phyloP scores from a whole-genome alignment of 2,113 vertebrate species.

The Zosterops hypoxanthus region DNA sequence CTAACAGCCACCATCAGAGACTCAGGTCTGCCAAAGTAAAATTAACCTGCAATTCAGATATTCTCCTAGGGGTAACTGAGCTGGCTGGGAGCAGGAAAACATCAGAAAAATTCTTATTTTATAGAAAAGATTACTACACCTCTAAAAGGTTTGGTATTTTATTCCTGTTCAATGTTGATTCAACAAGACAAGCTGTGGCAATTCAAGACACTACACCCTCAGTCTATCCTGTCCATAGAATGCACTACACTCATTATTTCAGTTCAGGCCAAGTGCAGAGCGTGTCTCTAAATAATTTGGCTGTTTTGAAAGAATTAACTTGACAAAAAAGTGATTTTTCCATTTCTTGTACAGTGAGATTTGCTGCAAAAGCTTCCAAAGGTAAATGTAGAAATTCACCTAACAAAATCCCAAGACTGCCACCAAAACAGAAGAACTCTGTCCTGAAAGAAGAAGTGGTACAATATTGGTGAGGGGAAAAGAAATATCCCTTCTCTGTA shows the following conservation, averaged over 20 bases:
- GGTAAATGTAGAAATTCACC: not conserved
- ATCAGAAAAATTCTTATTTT: not conserved
- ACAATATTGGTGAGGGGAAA: not conserved
- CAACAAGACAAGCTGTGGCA: not conserved
- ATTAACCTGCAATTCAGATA: not conserved
- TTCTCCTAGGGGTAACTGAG: not conserved
- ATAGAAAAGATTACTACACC: not conserved
- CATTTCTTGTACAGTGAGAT: not conserved
- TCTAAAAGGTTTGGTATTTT: not conserved
- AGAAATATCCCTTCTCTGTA: not conserved
- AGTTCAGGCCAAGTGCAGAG: not conserved
- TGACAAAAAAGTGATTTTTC: not conserved
- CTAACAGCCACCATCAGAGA: not conserved
- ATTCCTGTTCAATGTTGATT: not conserved
- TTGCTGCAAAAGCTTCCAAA: not conserved
- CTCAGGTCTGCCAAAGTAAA: not conserved
- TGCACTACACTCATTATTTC: not conserved
- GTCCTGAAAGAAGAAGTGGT: not conserved
- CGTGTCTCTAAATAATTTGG: not conserved
- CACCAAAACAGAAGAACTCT: not conserved
- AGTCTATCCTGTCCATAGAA: not conserved
- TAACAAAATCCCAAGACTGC: not conserved
- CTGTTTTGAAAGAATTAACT: not conserved
- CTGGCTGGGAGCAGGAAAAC: not conserved
- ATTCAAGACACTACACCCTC: not conserved